Percentiles rank a stretch among this genome's conserved stretches.
Evolutionary conservation across 2,888 invertebrate species (phyloP).

Genomic region (Plagodis pulveraria): DNA sequence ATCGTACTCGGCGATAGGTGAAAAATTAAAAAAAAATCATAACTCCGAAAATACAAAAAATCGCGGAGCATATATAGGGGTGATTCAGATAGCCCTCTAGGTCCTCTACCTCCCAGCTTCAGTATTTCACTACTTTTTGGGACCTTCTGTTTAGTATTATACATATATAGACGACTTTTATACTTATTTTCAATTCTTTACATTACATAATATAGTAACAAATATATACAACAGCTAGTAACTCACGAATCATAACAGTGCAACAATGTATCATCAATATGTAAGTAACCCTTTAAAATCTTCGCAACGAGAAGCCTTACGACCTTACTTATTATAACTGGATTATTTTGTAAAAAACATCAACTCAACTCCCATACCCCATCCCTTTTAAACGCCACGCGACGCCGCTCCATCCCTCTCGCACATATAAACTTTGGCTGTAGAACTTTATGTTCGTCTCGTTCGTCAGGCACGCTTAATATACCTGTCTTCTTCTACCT

Average conservation of each 20-base stretch:
- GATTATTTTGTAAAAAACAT: constrained; percentile 32
- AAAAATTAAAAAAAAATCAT: no score
- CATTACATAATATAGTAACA: no score
- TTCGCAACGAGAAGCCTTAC: constrained; percentile 31
- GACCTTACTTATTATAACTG: constrained; percentile 36
- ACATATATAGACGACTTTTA: no score
- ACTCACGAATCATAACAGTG: constrained; percentile 2
- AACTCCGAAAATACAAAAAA: no score
- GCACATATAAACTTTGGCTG: neutral
- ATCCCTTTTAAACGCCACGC: constrained; percentile 40
- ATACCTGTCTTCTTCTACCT: constrained; percentile 29
- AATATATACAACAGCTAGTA: no score
- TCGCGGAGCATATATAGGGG: no score
- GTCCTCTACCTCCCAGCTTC: no score
- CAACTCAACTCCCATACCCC: constrained; percentile 15
- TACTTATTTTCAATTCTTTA: no score
- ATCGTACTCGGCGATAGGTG: no score
- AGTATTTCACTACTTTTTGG: no score
- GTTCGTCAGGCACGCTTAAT: constrained; percentile 40
- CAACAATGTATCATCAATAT: constrained; percentile 15
- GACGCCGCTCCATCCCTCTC: constrained; percentile 26
- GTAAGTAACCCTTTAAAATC: constrained; percentile 28
- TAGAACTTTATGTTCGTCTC: constrained; percentile 13
- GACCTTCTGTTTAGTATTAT: no score
- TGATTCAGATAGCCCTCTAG: no score